Percentiles rank a stretch among this genome's conserved stretches.
Evolutionary conservation across 2,113 vertebrate species (phyloP).

Genomic region (Campylorhamphus procurvoides): DNA sequence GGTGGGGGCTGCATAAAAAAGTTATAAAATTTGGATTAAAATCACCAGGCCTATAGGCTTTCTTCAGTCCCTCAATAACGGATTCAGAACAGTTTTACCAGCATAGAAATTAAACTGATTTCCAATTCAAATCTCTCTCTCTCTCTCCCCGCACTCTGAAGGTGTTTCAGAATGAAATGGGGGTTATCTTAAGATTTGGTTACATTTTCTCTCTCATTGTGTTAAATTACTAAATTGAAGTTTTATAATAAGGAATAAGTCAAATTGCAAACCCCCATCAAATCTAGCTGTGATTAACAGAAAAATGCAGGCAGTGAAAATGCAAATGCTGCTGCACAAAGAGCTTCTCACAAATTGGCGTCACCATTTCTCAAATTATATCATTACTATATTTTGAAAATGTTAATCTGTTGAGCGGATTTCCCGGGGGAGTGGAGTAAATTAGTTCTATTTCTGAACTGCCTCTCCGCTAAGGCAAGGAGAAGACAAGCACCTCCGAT

Average conservation of each 20-base stretch:
- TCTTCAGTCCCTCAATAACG: slow-evolving; percentile 79
- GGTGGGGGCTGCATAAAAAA: slow-evolving; percentile 71
- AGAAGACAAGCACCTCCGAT: slow-evolving; percentile 99
- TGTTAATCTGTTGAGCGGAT: slow-evolving; percentile 99
- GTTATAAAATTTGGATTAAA: slow-evolving; percentile 87
- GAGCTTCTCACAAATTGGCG: slow-evolving; percentile 99
- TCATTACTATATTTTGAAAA: slow-evolving; percentile 99
- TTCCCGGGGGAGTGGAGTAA: slow-evolving; percentile 99
- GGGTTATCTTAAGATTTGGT: slow-evolving; percentile 93
- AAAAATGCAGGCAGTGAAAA: slow-evolving; percentile 93
- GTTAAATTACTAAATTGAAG: slow-evolving; percentile 99
- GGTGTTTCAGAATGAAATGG: slow-evolving; percentile 91
- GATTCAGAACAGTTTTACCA: slow-evolving; percentile 83
- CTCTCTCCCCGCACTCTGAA: slow-evolving; percentile 80
- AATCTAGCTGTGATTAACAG: slow-evolving; percentile 99
- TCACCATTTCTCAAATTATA: slow-evolving; percentile 99
- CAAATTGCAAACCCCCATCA: slow-evolving; percentile 97
- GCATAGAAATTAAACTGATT: slow-evolving; percentile 85
- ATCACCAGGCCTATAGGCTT: slow-evolving; percentile 80
- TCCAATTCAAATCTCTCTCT: slow-evolving; percentile 87
- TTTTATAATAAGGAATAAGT: slow-evolving; percentile 99
- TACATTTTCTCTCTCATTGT: slow-evolving; percentile 94
- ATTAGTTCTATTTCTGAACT: slow-evolving; percentile 99
- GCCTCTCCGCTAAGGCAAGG: slow-evolving; percentile 93
- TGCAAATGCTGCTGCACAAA: slow-evolving; percentile 99